Conservation (phyloP, 2,113 vertebrate species). For the Rhabdornis inornatus region DNA sequence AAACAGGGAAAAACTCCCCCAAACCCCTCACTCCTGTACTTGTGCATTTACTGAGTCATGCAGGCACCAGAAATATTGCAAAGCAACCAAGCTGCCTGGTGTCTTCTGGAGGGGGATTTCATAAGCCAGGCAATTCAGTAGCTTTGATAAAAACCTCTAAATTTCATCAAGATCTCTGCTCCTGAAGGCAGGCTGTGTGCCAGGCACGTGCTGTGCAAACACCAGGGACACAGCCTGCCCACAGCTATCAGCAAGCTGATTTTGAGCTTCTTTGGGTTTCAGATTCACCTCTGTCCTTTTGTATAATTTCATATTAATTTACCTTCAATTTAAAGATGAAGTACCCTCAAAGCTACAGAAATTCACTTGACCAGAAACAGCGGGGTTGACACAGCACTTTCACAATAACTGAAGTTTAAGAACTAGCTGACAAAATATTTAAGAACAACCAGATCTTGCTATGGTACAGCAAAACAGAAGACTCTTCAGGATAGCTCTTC, state of each 20-base stretch:
- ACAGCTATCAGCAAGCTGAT: background rate
- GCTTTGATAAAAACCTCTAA: background rate
- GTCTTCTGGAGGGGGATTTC: background rate
- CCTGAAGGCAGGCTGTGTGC: background rate
- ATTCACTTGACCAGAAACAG: background rate
- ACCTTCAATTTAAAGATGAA: background rate
- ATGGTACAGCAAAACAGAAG: background rate
- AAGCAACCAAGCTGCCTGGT: background rate
- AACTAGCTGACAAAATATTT: background rate
- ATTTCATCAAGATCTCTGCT: background rate
- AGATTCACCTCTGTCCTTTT: background rate
- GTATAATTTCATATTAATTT: background rate
- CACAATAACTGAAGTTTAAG: background rate
- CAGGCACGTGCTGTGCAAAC: background rate
- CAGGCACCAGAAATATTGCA: constrained; percentile 9
- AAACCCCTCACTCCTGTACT: background rate
- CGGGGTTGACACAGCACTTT: background rate
- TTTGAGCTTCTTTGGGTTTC: background rate
- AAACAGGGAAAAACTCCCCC: background rate
- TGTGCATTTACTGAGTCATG: background rate
- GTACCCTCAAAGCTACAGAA: background rate
- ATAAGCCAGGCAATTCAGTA: background rate
- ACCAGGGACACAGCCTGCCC: background rate
- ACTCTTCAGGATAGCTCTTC: background rate
- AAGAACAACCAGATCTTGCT: background rate